Percentiles rank a stretch among this genome's conserved stretches.
phyloP scores from a whole-genome alignment of 2,888 invertebrate genomes.

The Epistrophella euchroma region DNA sequence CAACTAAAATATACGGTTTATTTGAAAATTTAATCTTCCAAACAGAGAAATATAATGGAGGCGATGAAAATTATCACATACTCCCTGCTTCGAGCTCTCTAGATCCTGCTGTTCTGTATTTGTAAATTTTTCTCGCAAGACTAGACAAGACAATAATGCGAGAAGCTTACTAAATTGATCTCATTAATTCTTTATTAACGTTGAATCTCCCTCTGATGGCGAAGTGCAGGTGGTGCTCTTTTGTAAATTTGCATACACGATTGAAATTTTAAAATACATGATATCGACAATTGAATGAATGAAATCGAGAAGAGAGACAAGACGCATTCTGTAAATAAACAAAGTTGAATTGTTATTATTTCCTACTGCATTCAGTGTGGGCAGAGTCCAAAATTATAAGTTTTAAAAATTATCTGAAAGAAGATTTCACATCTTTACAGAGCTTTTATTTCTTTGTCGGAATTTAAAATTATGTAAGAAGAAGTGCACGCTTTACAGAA shows the following conservation, averaged over 20 bases:
- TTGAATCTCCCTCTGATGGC: not conserved
- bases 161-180: conserved; percentile 52
- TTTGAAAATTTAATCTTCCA: conserved; percentile 62
- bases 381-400: not conserved
- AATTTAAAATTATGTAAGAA: too few relatives aligned
- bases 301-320: conserved; percentile 8
- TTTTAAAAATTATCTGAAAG: not conserved
- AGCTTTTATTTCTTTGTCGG: too few relatives aligned
- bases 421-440: too few relatives aligned
- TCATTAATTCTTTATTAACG: conserved; percentile 63
- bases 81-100: not conserved
- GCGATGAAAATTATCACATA: conserved; percentile 47
- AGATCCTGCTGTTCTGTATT: not conserved
- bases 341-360: conserved; percentile 4
- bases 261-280: conserved; percentile 26
- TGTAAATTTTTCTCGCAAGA: conserved; percentile 23
- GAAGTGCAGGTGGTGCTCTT: conserved; percentile 15
- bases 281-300: conserved; percentile 26
- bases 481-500: too few relatives aligned
- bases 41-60: conserved; percentile 34
- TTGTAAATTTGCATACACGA: conserved; percentile 55
- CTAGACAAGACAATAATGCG: conserved; percentile 43
- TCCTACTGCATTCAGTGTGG: not conserved
- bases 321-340: conserved; percentile 33
- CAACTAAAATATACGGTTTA: conserved; percentile 63